Evolutionary conservation across 2,113 vertebrate species (phyloP), one percentile per base, ranked within the genome.

Genomic region (Cheirogaleus medius): DNA sequence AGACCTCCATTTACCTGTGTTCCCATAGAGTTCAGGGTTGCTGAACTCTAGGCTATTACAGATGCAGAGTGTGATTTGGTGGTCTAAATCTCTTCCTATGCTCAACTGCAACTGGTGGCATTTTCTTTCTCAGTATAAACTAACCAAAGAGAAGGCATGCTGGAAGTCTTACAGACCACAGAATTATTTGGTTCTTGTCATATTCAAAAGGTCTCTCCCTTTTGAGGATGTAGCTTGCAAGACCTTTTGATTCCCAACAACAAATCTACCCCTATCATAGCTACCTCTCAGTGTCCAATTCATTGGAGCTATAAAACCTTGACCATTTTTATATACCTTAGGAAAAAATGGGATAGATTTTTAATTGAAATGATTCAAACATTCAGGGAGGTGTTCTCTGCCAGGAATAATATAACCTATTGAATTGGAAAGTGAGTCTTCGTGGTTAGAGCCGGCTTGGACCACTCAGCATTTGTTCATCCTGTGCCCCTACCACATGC

Each of bases 111-210:
- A 54, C 29, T 86, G 29, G 17, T 60, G 56, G 37, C 20, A 39
- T 71, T 86, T 92, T 86, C 81, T 27, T 82, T 81, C 90, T 74
- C 25, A 34, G 5, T 86, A 69, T 69, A 25, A 69, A 68, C 52
- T 42, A 44, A 73, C 71, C 42, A 76, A 69, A 89, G 29, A 37
- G 42, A 18, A 85, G 54, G 80, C 71, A 29, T 17, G 32, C 69
- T 29, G 20, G n/a, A 88, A 92, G 58, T 69, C 58, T 76, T 47
- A 27, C 15, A 86, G 94, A 73, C 80, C 49, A 25, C 52, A 54
- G 64, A 32, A 29, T 29, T 56, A 32, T 68, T 52, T 49, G 49
- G 85, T 34, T 52, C 64, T 49, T 78, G 27, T 88, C 21, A 9
- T 34, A 37, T 29, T 56, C n/a, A 60, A 20, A 82, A 63, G 25